Evolutionary conservation across 2,113 vertebrate species (phyloP), one percentile per base, ranked within the genome.

Genomic region (Octodon degus): DNA sequence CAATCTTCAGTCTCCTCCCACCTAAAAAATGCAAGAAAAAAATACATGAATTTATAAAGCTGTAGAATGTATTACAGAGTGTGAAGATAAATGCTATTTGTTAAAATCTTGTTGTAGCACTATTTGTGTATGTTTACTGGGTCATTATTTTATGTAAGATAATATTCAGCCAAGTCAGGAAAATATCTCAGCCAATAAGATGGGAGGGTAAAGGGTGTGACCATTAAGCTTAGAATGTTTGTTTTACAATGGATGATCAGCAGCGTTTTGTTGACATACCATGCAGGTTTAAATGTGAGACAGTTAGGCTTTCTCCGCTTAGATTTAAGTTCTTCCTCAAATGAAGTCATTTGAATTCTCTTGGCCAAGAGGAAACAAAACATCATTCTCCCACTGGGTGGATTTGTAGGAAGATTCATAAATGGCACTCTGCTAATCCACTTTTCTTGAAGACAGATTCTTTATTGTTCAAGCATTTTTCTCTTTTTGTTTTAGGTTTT

Each of bases 301-400:
- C 34, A 70, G 24, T 80, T 76, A 40, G 34, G 32, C 37, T 53
- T 85, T 53, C n/a, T 80, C 24, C 58, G 89, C 53, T 53, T 63
- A 87, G 24, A 65, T 37, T 74, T 80, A 80, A 84, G 32, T 72
- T 85, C 58, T 89, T 94, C 88, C 88, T 85, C 34, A 67, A 81
- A 89, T 81, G 83, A 89, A 25, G 72, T 91, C 63, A 91, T 86
- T 81, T 85, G 60, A 80, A 47, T 87, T 40, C 34, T 80, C 77
- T 58, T 79, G 12, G 47, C 65, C 93, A 93, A 89, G 50, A 88
- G 80, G 53, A 91, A 96, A 77, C 70, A 91, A 89, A 74, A 62
- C 63, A 40, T 65, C 79, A 60, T 86, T 93, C 37, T 95, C 47
- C 86, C 80, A 67, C 32, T 47, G 74, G 30, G 5, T 4, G 25